Evolutionary conservation across 2,113 vertebrate species (phyloP), one percentile per base, ranked within the genome.

Genomic region (Nansenia antarctica): DNA sequence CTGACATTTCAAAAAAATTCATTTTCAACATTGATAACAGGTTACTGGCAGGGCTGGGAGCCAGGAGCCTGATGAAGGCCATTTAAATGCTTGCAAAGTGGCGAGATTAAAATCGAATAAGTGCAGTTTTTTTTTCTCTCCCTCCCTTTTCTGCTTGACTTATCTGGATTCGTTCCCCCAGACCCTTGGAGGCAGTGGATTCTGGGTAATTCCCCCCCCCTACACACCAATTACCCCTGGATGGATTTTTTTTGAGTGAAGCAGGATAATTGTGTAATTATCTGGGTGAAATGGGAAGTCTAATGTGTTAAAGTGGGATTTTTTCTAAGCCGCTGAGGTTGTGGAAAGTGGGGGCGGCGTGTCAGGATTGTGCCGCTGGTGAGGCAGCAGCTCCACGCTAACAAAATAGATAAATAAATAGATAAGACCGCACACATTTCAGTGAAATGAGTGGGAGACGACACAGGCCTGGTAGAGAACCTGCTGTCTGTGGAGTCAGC

Each of bases 31-130:
- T 95, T 96, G 95, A 96, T 96, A 97, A 96, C 94, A 95, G 94
- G 94, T 95, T 94, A 92, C 92, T 91, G 93, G 92, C 90, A 88
- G 91, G 89, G 92, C 93, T 93, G 93, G 89, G 87, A 94, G 94
- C 92, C 93, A 91, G 93, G 87, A 92, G 94, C 93, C 92, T 94
- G 94, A 95, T 95, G 94, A 96, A 95, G 94, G 91, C 93, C 95
- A 95, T 96, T 97, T 96, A 96, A 97, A 97, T 95, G 94, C 93
- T 94, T 93, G 92, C 94, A 98, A 97, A 98, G 94, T 97, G 94
- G 92, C 78, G 85, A 98, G 95, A 97, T 98, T 96, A 96, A 95
- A 97, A 98, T 96, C 95, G 92, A 95, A 95, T 95, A 95, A 95
- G 93, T 94, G 91, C 92, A 87, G 92, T 90, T 94, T 94, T 93